Base-by-base conservation (phyloP, 2,797 vertebrate genomes). In the Sciurus carolinensis region DNA sequence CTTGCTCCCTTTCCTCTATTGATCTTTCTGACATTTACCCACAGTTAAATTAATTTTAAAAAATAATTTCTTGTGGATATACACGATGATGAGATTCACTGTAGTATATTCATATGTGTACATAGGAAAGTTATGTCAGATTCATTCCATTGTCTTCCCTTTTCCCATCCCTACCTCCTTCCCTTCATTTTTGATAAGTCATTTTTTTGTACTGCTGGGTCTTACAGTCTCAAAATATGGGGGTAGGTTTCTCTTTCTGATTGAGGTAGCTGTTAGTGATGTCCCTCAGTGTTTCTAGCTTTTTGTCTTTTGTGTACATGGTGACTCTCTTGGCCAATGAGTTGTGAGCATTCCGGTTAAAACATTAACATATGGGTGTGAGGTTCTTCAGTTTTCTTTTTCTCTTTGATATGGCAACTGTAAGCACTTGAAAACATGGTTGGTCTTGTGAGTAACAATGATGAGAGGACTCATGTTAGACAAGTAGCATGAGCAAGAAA, bases 211-310 rank as follows among this genome's bases (percentile, higher is more conserved):
- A 42, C 26, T 77, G 18, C 69, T 87, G 7, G 44, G 13, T 89
- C 30, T 81, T 5, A 44, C 3, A 67, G 5, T 87, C 36, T 87
- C 79, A 7, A 84, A 81, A 85, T 76, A 57, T 12, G 69, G 79
- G 22, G 30, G 28, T 81, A 44, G 42, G 33, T 80, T 88, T 95
- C 24, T 39, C n/a, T 67, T 94, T 95, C 75, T 87, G 76, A n/a
- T 33, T 72, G 33, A 80, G 22, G 26, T 59, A 66, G n/a, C 17
- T 50, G 26, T 76, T 57, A 72, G 22, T 44, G 18, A 79, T 79
- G 66, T 36, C 30, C 42, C 7, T 54, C 33, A 69, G 39, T 82
- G 44, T 93, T 90, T 84, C 24, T 57, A 44, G 59, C 50, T 95
- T 95, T 91, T 33, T 52, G 26, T 44, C 44, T 33, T 82, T 50